phyloP scores from a whole-genome alignment of 2,888 invertebrate species.

The Thymelicus acteon region DNA sequence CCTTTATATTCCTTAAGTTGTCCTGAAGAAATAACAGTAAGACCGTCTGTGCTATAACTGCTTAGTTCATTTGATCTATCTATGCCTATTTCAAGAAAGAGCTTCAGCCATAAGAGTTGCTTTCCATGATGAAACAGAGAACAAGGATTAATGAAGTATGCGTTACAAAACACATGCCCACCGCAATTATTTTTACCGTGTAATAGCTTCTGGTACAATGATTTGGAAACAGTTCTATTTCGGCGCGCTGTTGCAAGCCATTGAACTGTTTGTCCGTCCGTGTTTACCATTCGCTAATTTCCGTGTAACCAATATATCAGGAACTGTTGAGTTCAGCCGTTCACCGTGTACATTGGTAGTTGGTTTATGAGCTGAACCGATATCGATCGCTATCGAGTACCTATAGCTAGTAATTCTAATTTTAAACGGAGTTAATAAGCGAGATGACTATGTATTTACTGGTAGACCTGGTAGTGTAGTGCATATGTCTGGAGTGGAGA shows the following conservation, averaged over 20 bases:
- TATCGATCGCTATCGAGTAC: neutral
- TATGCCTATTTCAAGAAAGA: no score
- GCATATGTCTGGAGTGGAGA: no score
- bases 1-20: no score
- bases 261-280: conserved; percentile 13
- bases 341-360: neutral
- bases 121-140: neutral
- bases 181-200: neutral
- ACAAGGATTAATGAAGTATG: neutral
- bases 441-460: conserved; percentile 1
- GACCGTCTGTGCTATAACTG: no score
- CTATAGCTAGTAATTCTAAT: no score
- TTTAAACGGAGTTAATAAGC: no score
- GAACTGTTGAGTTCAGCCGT: neutral
- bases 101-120: neutral
- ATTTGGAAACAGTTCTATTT: conserved; percentile 18
- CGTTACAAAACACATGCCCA: neutral
- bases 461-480: no score
- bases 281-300: conserved; percentile 28
- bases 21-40: no score
- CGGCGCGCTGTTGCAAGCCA: conserved; percentile 5
- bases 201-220: neutral
- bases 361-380: neutral
- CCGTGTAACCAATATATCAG: conserved; percentile 10
- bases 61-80: no score